A percentile compares a stretch with the other conserved stretches of the same genome.
phyloP scores from a whole-genome alignment of 2,888 invertebrate species.

The Lamellibrachia columna region DNA sequence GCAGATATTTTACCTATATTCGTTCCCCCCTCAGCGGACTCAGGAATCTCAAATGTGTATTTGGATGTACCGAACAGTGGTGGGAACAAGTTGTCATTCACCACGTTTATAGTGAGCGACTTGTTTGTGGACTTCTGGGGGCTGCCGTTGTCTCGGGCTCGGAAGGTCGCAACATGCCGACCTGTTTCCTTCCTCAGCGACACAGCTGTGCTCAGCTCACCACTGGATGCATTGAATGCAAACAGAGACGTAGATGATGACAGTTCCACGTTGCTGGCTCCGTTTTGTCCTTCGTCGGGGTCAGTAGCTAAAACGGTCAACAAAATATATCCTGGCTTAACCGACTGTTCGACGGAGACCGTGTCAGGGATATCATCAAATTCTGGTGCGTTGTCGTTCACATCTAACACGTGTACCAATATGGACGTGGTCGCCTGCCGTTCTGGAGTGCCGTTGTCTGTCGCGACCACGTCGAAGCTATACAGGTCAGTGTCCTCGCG shows the following conservation, averaged over 20 bases:
- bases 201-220: background rate
- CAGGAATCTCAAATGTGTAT: conserved; percentile 25
- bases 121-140: conserved; percentile 18
- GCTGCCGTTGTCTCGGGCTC: conserved; percentile 26
- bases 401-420: conserved; percentile 23
- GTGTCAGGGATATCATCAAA: conserved; percentile 13
- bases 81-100: conserved; percentile 18
- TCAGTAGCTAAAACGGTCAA: conserved; percentile 21
- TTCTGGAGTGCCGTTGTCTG: conserved; percentile 23
- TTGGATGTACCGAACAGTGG: conserved; percentile 21
- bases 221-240: conserved; percentile 21
- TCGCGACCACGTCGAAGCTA: conserved; percentile 27
- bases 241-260: conserved; percentile 18
- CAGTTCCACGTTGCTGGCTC: conserved; percentile 6
- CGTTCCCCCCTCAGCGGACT: background rate
- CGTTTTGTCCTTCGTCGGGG: conserved; percentile 27
- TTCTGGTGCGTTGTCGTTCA: conserved; percentile 32
- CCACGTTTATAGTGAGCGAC: conserved; percentile 23
- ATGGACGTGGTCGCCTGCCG: conserved; percentile 25
- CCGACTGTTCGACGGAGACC: conserved; percentile 23
- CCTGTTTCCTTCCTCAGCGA: conserved; percentile 21
- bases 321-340: conserved; percentile 19
- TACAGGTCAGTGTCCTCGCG: conserved; percentile 27
- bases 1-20: conserved; percentile 24
- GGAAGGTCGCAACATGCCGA: conserved; percentile 7